These are phyloP conservation scores for Spheniscus mendiculus DNA, from an alignment of 2,113 vertebrate species.

Conservation along the genomic window DNA sequence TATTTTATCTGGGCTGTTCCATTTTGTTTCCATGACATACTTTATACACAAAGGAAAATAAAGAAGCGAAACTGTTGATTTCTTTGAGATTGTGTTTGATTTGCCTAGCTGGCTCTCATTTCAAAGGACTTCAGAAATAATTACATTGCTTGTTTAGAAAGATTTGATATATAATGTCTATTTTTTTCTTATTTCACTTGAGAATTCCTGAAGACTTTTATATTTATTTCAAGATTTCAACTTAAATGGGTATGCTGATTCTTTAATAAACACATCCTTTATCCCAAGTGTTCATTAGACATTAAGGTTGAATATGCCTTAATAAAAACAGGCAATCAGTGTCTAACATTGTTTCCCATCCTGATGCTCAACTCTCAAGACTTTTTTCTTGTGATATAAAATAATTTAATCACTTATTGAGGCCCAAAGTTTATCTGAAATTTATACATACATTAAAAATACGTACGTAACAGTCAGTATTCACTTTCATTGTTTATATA, in stretches of 20 bases:
- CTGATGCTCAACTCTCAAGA: not conserved
- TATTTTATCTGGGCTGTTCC: not conserved
- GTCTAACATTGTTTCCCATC: not conserved
- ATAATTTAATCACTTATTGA: not conserved
- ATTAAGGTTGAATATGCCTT: not conserved
- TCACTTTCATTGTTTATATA: not conserved
- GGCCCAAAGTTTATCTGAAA: not conserved
- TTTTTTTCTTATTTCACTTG: conserved; percentile 28
- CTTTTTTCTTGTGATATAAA: not conserved
- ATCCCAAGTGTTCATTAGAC: conserved; percentile 27
- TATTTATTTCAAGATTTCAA: conserved; percentile 30
- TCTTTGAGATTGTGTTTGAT: conserved; percentile 42
- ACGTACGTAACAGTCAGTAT: not conserved
- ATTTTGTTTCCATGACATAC: not conserved
- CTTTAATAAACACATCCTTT: conserved; percentile 3
- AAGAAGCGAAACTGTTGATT: conserved; percentile 28
- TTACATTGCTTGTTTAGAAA: conserved; percentile 47
- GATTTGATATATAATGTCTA: conserved; percentile 18
- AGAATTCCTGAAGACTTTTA: conserved; percentile 16
- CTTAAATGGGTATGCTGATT: not conserved
- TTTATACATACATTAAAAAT: not conserved
- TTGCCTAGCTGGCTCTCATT: conserved; percentile 29
- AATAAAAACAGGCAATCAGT: not conserved
- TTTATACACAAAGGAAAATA: conserved; percentile 22
- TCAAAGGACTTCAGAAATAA: conserved; percentile 56